Evolutionary conservation across 2,888 invertebrate species (phyloP), one percentile per base, ranked within the genome.

Genomic region (Agonum fuliginosum): DNA sequence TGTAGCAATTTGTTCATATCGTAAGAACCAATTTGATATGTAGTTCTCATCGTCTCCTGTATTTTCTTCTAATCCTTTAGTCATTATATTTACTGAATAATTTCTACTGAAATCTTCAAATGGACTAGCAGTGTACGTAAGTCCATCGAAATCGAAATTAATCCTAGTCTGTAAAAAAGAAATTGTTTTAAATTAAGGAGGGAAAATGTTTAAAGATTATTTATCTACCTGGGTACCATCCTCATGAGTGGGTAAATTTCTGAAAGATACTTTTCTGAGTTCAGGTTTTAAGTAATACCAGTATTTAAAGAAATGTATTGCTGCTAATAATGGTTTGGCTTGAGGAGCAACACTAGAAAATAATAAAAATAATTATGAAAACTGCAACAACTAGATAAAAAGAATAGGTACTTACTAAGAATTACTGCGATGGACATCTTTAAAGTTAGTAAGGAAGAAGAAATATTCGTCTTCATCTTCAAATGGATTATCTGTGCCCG

Each of bases 261-360:
- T 34, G 6, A 19, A 20, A 1, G 34, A 41, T 6, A 10, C 22
- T 37, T 30, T 62, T 5, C 14, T 12, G 10, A 27, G 12, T 30
- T 30, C 30, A 0, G 27, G 27, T 14, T 62, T 17, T 2, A 62
- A 30, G 10, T 30, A 14, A 14, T 62, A 8, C n/a, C 8, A 17
- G 10, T 62, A 10, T 30, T 17, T 27, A 0, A 14, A 4, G 3
- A 41, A n/a, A 24, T 62, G 27, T 24, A 37, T 22, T 17, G 43
- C 4, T 19, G 6, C 24, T 43, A 74, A 27, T 5, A 74, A 20
- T 24, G 74, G 74, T 43, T 74, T 41, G 0, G 46, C 41, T 17
- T 43, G 41, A n/a, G 74, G 62, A 41, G 46, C 12, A 3, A 46
- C 24, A 20, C 74, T 74, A 14, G 27, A 43, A 62, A 19, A n/a